These are phyloP conservation scores for Gobiocypris rarus DNA, from an alignment of 2,113 vertebrate genomes.

Conservation along the genomic window DNA sequence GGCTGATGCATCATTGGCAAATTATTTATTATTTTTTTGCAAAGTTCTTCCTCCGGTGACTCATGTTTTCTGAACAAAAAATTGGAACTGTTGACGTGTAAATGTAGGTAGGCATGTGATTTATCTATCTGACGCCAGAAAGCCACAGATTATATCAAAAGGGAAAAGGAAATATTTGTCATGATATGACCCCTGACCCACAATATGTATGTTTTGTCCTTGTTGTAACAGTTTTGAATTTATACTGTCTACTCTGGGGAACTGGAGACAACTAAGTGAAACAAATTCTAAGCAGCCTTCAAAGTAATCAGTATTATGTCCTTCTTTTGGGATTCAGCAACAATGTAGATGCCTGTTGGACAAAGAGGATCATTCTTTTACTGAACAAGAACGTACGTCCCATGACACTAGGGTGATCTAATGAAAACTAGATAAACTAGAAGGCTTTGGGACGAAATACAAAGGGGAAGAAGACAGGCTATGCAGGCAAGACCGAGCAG, in stretches of 20 bases:
- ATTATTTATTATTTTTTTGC: not conserved
- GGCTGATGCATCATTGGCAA: no score
- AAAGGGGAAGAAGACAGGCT: slow-evolving; percentile 41
- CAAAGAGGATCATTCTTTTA: slow-evolving; percentile 49
- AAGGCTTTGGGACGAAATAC: slow-evolving; percentile 17
- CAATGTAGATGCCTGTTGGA: not conserved
- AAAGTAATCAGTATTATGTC: not conserved
- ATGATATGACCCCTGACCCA: not conserved
- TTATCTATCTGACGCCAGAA: not conserved
- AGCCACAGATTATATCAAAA: not conserved
- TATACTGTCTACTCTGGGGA: not conserved
- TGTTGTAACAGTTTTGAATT: no score
- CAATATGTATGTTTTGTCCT: not conserved
- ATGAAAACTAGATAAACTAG: slow-evolving; percentile 34
- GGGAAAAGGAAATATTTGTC: not conserved
- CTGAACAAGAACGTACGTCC: slow-evolving; percentile 47
- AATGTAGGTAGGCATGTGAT: not conserved
- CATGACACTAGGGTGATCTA: slow-evolving; percentile 52
- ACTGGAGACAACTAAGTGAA: not conserved
- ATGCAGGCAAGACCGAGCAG: slow-evolving; percentile 39
- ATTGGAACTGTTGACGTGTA: not conserved
- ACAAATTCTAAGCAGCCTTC: not conserved
- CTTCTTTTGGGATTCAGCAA: slow-evolving; percentile 12
- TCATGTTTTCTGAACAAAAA: not conserved
- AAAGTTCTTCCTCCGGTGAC: not conserved